Evolutionary conservation across 2,797 vertebrate species (phyloP), one percentile per base, ranked within the genome.

Genomic region (Tiaroga cobitis): DNA sequence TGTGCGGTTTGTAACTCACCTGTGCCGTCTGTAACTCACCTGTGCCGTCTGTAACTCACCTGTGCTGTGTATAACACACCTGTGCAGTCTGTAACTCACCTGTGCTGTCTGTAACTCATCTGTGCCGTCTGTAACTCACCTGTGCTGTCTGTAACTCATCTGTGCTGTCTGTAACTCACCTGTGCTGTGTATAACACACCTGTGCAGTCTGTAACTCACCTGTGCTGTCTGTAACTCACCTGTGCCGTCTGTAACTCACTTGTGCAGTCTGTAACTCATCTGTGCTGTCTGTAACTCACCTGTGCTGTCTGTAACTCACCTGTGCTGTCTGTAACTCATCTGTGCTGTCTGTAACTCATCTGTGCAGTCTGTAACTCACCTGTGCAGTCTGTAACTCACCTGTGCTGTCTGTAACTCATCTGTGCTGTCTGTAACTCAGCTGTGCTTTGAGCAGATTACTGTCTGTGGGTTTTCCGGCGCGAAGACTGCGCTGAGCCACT

Each of bases 381-480:
- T 85, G 69, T 78, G 8, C 34, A 8, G 5, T 7, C 49, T 51
- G 49, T 51, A 51, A 51, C 15, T 2, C 54, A 0, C 54, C 29
- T 37, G 65, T 10, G 59, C 59, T 0, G 61, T 29, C 26, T 29
- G n/a, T 29, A 18, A 51, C 15, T 18, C 54, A 1, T 21, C 16
- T 37, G 65, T 21, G 61, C 61, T 0, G 61, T 16, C 13, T 29
- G 26, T 29, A 29, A 63, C 61, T 16, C 61, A 18, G 1, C 32
- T 85, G 70, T 79, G 8, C 34, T 41, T 69, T 9, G 41, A 63
- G 34, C 89, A 97, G 96, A 98, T 91, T 97, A 95, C 32, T 94
- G 96, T 7, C 92, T 98, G 89, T 86, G 90, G 76, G 92, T 29
- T 18, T 97, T 94, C 49, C 95, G 96, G 82, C 93, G 92, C 84